Conservation (phyloP, 1,140 invertebrate genomes). For the Meloidogyne floridensis region DNA sequence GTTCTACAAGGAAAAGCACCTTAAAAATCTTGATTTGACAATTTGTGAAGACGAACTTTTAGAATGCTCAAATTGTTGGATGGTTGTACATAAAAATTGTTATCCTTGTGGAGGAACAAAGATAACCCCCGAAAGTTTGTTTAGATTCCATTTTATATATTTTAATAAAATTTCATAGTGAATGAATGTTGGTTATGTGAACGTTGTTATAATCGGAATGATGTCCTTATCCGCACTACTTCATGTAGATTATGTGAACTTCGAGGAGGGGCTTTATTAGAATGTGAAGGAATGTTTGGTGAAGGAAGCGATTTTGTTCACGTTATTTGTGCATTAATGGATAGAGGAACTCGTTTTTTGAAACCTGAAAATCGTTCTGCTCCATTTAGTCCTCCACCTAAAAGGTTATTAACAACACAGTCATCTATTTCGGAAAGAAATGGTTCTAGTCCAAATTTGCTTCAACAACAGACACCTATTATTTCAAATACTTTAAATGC, state of each 20-base stretch:
- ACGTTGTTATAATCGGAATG: constrained; percentile 29
- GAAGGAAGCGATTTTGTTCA: constrained; percentile 32
- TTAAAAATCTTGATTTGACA: constrained; percentile 1
- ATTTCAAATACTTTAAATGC: background rate
- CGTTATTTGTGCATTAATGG: constrained; percentile 41
- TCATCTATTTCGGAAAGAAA: background rate
- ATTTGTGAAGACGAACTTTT: constrained; percentile 30
- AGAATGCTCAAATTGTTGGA: constrained; percentile 38
- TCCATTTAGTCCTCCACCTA: constrained; percentile 28
- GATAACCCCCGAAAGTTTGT: background rate
- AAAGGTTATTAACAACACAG: constrained; percentile 18
- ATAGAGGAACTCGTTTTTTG: constrained; percentile 33
- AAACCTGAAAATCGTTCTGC: constrained; percentile 22
- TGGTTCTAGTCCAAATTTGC: background rate
- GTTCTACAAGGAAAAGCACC: constrained; percentile 34
- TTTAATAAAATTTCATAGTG: background rate
- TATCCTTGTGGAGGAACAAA: constrained; percentile 27
- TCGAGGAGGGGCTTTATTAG: constrained; percentile 38
- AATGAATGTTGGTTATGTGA: constrained; percentile 28
- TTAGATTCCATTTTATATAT: constrained; percentile 1
- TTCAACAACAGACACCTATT: background rate
- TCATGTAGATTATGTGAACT: constrained; percentile 38
- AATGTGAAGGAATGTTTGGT: constrained; percentile 7
- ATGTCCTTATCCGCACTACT: constrained; percentile 34
- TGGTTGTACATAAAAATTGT: constrained; percentile 37